phyloP scores from a whole-genome alignment of 2,113 vertebrate genomes.

The Gadus macrocephalus region DNA sequence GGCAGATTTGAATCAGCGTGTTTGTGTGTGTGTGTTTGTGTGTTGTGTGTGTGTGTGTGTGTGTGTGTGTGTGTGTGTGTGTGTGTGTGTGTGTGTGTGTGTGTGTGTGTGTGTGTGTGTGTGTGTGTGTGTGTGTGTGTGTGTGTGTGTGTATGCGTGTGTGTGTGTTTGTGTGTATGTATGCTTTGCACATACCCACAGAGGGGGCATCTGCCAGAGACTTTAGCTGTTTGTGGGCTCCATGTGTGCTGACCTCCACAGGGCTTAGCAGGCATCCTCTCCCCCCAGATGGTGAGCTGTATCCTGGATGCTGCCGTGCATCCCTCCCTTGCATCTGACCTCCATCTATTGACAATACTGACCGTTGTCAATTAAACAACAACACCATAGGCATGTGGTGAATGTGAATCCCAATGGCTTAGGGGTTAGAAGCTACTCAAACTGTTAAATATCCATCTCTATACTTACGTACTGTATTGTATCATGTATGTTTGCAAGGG shows the following conservation, averaged over 20 bases:
- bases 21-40: conserved; percentile 18
- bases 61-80: conserved; percentile 7
- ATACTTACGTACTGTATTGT: too few species aligned
- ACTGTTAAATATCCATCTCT: conserved; percentile 38
- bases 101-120: conserved; percentile 30
- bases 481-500: too few species aligned
- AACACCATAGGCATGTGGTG: conserved; percentile 28
- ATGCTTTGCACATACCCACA: conserved; percentile 7
- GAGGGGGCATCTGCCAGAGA: conserved; percentile 59
- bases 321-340: conserved; percentile 57
- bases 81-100: conserved; percentile 12
- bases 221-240: conserved; percentile 59
- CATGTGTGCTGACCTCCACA: conserved; percentile 62
- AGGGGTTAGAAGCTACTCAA: background rate
- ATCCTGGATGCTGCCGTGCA: conserved; percentile 34
- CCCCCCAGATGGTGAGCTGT: conserved; percentile 65
- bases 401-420: background rate
- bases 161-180: conserved; percentile 29
- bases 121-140: conserved; percentile 13
- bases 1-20: conserved; percentile 32
- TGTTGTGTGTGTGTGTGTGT: conserved; percentile 26
- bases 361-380: conserved; percentile 58
- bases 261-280: conserved; percentile 51
- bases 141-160: conserved; percentile 22
- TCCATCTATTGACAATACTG: conserved; percentile 41